Base-by-base conservation (phyloP, 2,113 vertebrate genomes). In the Callionymus lyra region DNA sequence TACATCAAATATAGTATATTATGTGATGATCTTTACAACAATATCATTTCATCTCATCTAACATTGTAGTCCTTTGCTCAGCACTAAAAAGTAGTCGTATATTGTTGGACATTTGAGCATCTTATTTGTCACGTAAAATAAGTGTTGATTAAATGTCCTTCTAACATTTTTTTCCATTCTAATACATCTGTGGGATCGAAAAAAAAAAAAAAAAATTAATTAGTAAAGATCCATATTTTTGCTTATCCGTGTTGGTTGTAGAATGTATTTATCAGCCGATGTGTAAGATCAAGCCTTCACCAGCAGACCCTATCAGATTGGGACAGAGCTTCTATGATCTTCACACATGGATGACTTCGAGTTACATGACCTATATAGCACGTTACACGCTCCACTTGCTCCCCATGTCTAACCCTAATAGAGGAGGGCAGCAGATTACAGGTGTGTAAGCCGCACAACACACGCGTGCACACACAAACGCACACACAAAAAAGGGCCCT, bases 331-430 rank as follows among this genome's bases (percentile, higher is more conserved):
- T 54, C 72, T 55, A 60, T 84, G 81, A 82, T 85, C 80, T 82
- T 82, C 76, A 85, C 75, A 80, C 84, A 80, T 76, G 76, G 56
- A 80, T 86, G 82, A 76, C 49, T 80, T 68, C 52, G 41, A 80
- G 77, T 84, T 84, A 76, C 81, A 82, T 85, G 82, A 84, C 82
- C 81, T 84, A 85, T 82, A 82, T 84, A 83, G 67, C 82, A 79
- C 44, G 74, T 82, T 83, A 82, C 75, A 81, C 52, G 70, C 70
- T 78, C 68, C 34, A 59, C 76, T 85, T 77, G 74, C 67, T 76
- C 62, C 59, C 65, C 61, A 48, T 74, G 75, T 66, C 71, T 76
- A 69, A 77, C 61, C 69, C 74, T 71, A 65, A 77, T 64, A 63
- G 70, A 72, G 72, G 65, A 65, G 70, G 68, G 71, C 70, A 76